These are phyloP conservation scores for Nowickia ferox DNA, from an alignment of 2,888 invertebrate genomes.

Conservation along the genomic window DNA sequence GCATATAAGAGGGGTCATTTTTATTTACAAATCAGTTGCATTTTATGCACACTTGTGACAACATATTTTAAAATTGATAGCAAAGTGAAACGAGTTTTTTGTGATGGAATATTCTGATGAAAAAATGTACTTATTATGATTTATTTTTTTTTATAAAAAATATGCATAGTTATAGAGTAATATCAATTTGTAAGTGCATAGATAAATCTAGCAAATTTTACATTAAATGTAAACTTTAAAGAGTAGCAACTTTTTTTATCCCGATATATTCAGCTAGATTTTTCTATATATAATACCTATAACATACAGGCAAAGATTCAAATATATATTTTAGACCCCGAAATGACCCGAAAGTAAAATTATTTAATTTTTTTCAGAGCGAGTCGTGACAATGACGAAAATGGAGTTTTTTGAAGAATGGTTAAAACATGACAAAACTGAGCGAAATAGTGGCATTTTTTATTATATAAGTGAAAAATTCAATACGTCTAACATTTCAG, in stretches of 20 bases:
- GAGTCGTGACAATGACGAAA: no score
- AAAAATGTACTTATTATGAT: not conserved
- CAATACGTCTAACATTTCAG: no score
- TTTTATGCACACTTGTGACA: constrained; percentile 7
- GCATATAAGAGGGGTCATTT: not conserved
- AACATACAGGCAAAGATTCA: no score
- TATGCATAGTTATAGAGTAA: not conserved
- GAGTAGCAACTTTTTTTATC: constrained; percentile 1
- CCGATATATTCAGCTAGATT: constrained; percentile 2
- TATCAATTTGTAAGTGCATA: not conserved
- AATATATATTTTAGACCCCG: no score
- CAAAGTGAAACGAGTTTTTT: no score
- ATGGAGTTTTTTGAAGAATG: no score
- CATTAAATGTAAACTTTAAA: constrained; percentile 11
- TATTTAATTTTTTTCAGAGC: no score
- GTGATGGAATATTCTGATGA: no score
- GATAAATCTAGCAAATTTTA: constrained; percentile 12
- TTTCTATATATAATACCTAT: not conserved
- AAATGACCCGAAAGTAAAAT: no score
- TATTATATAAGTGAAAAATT: no score
- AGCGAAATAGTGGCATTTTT: no score
- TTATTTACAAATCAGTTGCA: not conserved
- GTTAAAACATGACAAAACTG: no score
- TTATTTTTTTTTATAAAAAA: constrained; percentile 9
- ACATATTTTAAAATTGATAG: constrained; percentile 4